Evolutionary conservation across 2,113 vertebrate genomes (phyloP).

Genomic region (Ochotona curzoniae): DNA sequence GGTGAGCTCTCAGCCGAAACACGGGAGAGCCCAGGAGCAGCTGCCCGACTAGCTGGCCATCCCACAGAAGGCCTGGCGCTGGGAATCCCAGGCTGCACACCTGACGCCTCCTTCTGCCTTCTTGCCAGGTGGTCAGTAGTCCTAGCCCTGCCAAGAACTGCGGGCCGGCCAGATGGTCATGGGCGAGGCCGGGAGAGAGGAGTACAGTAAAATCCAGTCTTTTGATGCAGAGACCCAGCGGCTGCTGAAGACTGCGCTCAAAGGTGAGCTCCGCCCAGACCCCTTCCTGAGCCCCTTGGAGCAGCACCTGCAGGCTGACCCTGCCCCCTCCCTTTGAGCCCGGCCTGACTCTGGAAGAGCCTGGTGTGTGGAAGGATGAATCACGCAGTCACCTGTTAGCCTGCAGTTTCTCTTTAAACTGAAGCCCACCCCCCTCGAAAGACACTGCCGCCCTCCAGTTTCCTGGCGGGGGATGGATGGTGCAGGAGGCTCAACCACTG

Average conservation of each 20-base stretch:
- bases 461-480: neutral
- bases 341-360: neutral
- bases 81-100: neutral
- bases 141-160: neutral
- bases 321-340: too few species aligned
- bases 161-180: constrained; percentile 83
- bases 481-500: neutral
- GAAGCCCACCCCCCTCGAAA: neutral
- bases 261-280: constrained; percentile 87
- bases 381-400: neutral
- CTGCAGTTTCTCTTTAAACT: neutral
- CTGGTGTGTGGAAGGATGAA: neutral
- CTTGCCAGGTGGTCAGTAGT: constrained; percentile 58
- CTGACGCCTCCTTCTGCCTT: neutral
- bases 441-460: neutral
- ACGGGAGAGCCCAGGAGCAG: neutral
- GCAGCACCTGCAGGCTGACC: too few species aligned
- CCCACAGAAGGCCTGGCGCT: neutral
- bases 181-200: constrained; percentile 92
- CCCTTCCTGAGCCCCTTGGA: too few species aligned
- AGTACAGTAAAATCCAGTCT: constrained; percentile 94
- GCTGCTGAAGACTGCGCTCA: constrained; percentile 96
- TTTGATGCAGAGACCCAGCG: constrained; percentile 94
- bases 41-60: neutral
- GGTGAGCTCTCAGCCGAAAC: neutral